These are phyloP conservation scores for Telenomus remus DNA, from an alignment of 1,140 invertebrate genomes.

Conservation along the genomic window DNA sequence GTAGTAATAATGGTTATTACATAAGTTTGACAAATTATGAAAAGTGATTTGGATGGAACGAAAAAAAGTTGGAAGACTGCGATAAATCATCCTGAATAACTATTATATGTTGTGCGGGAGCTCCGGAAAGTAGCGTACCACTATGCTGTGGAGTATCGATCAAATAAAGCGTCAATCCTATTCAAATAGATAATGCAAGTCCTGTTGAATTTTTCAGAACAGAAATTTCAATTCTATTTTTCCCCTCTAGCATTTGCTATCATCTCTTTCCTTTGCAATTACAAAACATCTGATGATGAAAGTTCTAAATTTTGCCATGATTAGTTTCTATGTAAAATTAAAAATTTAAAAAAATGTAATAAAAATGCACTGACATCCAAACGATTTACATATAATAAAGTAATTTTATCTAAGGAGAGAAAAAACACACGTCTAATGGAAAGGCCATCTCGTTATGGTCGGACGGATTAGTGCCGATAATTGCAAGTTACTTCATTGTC, in stretches of 20 bases:
- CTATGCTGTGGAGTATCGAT: slow-evolving; percentile 36
- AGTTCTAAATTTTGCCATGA: no score
- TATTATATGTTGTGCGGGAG: neutral
- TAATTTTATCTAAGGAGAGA: no score
- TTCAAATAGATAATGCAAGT: slow-evolving; percentile 27
- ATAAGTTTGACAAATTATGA: no score
- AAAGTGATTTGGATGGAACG: no score
- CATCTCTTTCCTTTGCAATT: no score
- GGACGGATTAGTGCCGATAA: slow-evolving; percentile 20
- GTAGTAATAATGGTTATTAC: no score
- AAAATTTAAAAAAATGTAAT: neutral
- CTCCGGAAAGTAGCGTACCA: slow-evolving; percentile 14
- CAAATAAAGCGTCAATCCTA: slow-evolving; percentile 44
- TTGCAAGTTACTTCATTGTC: slow-evolving; percentile 27
- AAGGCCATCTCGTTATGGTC: neutral
- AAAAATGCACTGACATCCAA: neutral
- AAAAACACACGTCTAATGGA: neutral
- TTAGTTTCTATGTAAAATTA: no score
- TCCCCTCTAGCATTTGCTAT: no score
- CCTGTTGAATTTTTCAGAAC: neutral
- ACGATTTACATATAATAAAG: neutral
- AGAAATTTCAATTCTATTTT: neutral
- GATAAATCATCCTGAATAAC: slow-evolving; percentile 3
- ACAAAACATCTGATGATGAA: no score
- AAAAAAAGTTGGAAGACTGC: no score